phyloP scores from a whole-genome alignment of 2,797 vertebrate genomes.

The Chromis chromis region DNA sequence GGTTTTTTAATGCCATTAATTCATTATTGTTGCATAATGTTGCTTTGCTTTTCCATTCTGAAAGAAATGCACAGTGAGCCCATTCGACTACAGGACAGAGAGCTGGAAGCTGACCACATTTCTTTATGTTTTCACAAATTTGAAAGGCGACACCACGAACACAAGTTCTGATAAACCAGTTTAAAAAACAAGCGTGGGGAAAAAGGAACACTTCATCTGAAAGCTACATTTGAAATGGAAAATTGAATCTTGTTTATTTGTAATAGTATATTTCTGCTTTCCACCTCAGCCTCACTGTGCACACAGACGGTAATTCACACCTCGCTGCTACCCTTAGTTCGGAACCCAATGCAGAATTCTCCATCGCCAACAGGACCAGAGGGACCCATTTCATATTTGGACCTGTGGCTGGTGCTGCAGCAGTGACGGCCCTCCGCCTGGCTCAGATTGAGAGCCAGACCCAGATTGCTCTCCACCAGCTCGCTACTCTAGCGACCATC shows the following conservation, averaged over 20 bases:
- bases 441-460: conserved; percentile 86
- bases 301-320: conserved; percentile 71
- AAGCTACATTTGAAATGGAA: conserved; percentile 49
- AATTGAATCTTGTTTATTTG: conserved; percentile 57
- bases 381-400: conserved; percentile 69
- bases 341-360: conserved; percentile 62
- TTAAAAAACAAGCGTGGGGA: background rate
- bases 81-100: conserved; percentile 18
- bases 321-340: conserved; percentile 62
- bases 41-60: conserved; percentile 56
- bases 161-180: conserved; percentile 14
- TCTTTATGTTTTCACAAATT: conserved; percentile 10
- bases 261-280: conserved; percentile 83
- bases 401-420: conserved; percentile 57
- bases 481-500: conserved; percentile 79
- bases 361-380: conserved; percentile 54
- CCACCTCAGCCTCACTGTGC: conserved; percentile 79
- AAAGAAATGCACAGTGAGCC: conserved; percentile 33
- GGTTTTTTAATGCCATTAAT: conserved; percentile 20
- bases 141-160: conserved; percentile 9
- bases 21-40: conserved; percentile 48
- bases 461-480: conserved; percentile 86
- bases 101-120: conserved; percentile 13
- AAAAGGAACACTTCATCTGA: conserved; percentile 33
- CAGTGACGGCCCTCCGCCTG: conserved; percentile 86